phyloP scores from a whole-genome alignment of 2,888 invertebrate species.

The Stenotaenia linearis region DNA sequence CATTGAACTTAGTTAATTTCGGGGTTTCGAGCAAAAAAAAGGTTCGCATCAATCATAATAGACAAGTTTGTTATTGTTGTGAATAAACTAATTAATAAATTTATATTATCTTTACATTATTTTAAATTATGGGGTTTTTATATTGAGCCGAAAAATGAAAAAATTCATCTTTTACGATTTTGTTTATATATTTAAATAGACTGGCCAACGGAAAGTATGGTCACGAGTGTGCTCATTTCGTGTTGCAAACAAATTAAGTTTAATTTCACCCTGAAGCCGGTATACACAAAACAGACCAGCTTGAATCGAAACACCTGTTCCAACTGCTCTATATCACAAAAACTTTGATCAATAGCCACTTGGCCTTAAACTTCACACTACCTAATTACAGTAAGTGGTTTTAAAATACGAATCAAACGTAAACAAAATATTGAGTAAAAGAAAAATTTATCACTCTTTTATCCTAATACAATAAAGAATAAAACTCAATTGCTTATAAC shows the following conservation, averaged over 20 bases:
- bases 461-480: too few relatives aligned
- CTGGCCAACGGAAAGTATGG: neutral
- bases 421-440: neutral
- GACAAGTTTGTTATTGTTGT: too few relatives aligned
- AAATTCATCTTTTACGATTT: too few relatives aligned
- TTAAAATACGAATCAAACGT: neutral
- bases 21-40: neutral
- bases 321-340: neutral
- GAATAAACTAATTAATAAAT: too few relatives aligned
- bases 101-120: too few relatives aligned
- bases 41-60: neutral
- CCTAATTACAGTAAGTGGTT: neutral
- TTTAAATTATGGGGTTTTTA: too few relatives aligned
- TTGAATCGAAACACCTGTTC: constrained; percentile 11
- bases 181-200: too few relatives aligned
- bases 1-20: constrained; percentile 2
- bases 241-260: constrained; percentile 1
- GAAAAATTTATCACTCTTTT: too few relatives aligned
- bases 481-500: too few relatives aligned
- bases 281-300: neutral
- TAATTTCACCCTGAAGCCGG: neutral
- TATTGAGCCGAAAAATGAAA: too few relatives aligned
- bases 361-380: neutral
- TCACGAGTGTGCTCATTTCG: neutral
- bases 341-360: neutral